These are phyloP conservation scores for Drosophila pegasa DNA, from an alignment of 2,888 invertebrate species.

Conservation along the genomic window DNA sequence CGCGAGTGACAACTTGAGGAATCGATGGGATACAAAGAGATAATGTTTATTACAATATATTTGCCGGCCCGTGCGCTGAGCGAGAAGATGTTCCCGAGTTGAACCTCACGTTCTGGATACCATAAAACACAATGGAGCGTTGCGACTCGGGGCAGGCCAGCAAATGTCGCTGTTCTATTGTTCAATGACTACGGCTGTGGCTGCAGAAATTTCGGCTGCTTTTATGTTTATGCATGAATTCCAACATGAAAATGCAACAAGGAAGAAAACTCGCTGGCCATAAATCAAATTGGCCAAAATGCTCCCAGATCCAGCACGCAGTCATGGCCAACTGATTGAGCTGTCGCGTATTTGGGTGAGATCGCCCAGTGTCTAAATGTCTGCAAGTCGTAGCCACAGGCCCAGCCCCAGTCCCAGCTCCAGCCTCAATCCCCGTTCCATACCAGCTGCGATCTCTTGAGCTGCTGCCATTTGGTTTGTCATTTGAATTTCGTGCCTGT, in stretches of 20 bases:
- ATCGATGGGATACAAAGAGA: slow-evolving; percentile 24
- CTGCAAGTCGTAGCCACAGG: slow-evolving; percentile 56
- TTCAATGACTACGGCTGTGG: slow-evolving; percentile 62
- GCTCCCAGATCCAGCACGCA: slow-evolving; percentile 62
- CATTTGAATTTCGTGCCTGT: slow-evolving; percentile 65
- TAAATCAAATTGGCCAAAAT: slow-evolving; percentile 73
- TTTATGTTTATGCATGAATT: slow-evolving; percentile 78
- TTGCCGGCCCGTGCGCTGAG: slow-evolving; percentile 20
- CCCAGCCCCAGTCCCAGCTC: slow-evolving; percentile 51
- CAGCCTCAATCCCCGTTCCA: slow-evolving; percentile 9
- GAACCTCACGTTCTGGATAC: slow-evolving; percentile 72
- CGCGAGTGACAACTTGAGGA: slow-evolving; percentile 54
- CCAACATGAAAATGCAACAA: slow-evolving; percentile 76
- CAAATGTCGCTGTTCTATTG: slow-evolving; percentile 69
- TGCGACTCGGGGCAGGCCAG: slow-evolving; percentile 35
- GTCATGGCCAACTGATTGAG: slow-evolving; percentile 78
- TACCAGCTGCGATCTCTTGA: slow-evolving; percentile 14
- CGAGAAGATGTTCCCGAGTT: slow-evolving; percentile 56
- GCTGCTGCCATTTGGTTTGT: slow-evolving; percentile 55
- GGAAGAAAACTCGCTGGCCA: slow-evolving; percentile 67
- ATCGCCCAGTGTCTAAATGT: slow-evolving; percentile 70
- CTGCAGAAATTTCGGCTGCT: slow-evolving; percentile 70
- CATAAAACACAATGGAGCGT: slow-evolving; percentile 77
- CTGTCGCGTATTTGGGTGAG: slow-evolving; percentile 78
- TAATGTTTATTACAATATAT: slow-evolving; percentile 34